Conservation (phyloP, 2,888 invertebrate genomes). For the Thecophora atra region DNA sequence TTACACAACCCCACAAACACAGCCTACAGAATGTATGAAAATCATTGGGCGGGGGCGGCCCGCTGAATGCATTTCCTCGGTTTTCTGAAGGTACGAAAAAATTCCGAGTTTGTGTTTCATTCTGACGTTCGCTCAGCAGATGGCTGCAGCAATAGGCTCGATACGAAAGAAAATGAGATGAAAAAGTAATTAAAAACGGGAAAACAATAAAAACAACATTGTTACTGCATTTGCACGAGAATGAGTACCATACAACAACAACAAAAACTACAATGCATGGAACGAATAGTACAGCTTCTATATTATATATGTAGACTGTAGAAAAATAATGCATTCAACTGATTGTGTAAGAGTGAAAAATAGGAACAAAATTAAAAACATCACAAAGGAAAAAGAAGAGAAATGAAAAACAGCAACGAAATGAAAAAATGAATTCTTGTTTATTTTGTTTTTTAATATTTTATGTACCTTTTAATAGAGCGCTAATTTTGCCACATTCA, state of each 20-base stretch:
- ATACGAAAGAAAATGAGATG: constrained; percentile 59
- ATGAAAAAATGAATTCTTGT: neutral
- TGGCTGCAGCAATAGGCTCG: constrained; percentile 24
- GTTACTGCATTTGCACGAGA: neutral
- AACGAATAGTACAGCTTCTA: neutral
- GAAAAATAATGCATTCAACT: constrained; percentile 34
- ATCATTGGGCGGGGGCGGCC: constrained; percentile 1
- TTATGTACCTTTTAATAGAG: constrained; percentile 47
- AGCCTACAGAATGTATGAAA: neutral
- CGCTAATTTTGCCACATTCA: constrained; percentile 49
- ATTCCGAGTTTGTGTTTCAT: constrained; percentile 8
- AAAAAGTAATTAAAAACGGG: constrained; percentile 54
- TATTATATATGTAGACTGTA: no score
- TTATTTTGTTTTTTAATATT: constrained; percentile 35
- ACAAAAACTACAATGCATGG: neutral
- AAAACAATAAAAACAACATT: constrained; percentile 39
- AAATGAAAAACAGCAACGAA: constrained; percentile 35
- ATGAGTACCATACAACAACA: neutral
- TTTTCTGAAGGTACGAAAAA: constrained; percentile 6
- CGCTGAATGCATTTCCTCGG: constrained; percentile 10
- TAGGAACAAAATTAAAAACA: constrained; percentile 46
- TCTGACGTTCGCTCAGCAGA: constrained; percentile 1
- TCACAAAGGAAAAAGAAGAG: constrained; percentile 36
- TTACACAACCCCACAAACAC: neutral
- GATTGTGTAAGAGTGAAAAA: constrained; percentile 31